Base-by-base conservation (phyloP, 1,140 invertebrate genomes). In the Drosophila arawakana region DNA sequence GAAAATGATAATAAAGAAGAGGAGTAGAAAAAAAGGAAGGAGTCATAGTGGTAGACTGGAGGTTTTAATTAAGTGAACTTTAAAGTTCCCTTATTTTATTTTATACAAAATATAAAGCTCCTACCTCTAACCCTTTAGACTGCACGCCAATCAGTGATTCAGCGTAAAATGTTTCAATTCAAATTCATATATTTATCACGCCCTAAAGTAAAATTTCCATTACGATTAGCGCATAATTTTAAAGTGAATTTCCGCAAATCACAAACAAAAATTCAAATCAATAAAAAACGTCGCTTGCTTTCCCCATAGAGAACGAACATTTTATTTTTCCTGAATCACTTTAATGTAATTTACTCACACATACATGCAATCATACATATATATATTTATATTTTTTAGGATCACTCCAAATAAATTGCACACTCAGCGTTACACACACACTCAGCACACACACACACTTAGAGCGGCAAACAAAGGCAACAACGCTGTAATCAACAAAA, bases 401-500 rank as follows among this genome's bases (percentile, higher is more conserved):
- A 82, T 80, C 83, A 88, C 83, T 86, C 49, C 66, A 88, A 86
- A 82, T 83, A 86, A 86, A 86, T 86, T 86, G 79, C 83, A 80
- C 80, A 80, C 76, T 88, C 82, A 76, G 63, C 47, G 13, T 43
- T 60, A 67, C 66, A 66, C 46, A 44, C 62, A 30, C 59, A 55
- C 59, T 18, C 59, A 52, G n/a, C 54, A 43, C 58, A 50, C 55
- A 47, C 44, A 50, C 47, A 30, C 39, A 47, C 47, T 37, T 18
- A 11, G 30, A 61, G 54, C 67, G 54, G 37, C 67, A 71, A 71
- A 71, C 68, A 76, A 76, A 82, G 69, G 76, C 73, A 86, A 76
- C 72, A 76, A 72, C 82, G 80, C 67, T 88, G 82, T 86, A 86
- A 86, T 86, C 82, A 86, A 86, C 82, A 86, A 86, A 86, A 86